phyloP scores from a whole-genome alignment of 1,140 invertebrate genomes.

The Drosophila arawakana region DNA sequence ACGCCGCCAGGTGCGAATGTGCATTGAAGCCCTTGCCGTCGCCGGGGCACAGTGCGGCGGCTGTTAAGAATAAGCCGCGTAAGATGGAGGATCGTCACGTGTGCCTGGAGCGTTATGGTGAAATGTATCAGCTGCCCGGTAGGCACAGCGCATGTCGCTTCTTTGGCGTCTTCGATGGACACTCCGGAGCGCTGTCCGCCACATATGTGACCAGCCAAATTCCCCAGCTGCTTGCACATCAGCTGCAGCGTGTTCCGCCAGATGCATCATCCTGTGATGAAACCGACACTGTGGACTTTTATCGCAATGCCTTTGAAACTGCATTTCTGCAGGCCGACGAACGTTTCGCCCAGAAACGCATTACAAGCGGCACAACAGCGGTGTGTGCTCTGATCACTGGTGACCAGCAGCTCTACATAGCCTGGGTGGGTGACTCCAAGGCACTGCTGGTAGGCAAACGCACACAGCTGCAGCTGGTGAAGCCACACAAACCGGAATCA shows the following conservation, averaged over 20 bases:
- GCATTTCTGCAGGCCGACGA: conserved; percentile 92
- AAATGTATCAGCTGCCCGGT: conserved; percentile 53
- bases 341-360: conserved; percentile 90
- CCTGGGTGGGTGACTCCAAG: conserved; percentile 97
- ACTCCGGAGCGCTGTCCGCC: conserved; percentile 96
- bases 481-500: conserved; percentile 92
- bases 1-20: conserved; percentile 18
- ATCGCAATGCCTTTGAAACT: conserved; percentile 88
- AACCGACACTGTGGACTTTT: conserved; percentile 48
- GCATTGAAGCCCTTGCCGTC: background rate
- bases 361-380: conserved; percentile 92
- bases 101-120: conserved; percentile 69
- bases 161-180: conserved; percentile 98
- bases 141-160: conserved; percentile 85
- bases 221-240: conserved; percentile 93
- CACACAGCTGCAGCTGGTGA: conserved; percentile 87
- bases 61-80: conserved; percentile 75
- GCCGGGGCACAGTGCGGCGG: conserved; percentile 34
- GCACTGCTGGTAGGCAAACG: conserved; percentile 91
- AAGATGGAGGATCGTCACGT: conserved; percentile 82
- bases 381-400: conserved; percentile 87
- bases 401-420: conserved; percentile 89
- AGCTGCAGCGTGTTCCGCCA: conserved; percentile 84
- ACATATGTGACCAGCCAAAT: conserved; percentile 94
- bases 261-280: conserved; percentile 82